These are phyloP conservation scores for Calidris pygmaea DNA, from an alignment of 2,113 vertebrate genomes.

Conservation along the genomic window DNA sequence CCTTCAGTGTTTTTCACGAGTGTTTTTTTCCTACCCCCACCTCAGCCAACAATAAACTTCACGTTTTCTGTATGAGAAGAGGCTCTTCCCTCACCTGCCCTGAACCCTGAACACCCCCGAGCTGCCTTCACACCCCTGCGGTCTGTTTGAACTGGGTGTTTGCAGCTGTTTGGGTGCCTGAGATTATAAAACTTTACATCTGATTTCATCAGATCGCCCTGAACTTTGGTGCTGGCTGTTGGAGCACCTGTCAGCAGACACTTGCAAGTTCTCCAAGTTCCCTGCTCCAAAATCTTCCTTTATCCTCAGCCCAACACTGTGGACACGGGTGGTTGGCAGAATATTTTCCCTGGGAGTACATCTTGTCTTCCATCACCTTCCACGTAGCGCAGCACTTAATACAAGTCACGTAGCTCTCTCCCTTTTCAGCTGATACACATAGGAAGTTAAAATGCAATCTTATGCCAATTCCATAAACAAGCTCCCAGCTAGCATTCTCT, in stretches of 20 bases:
- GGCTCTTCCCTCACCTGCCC: neutral
- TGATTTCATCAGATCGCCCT: neutral
- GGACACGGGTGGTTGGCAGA: neutral
- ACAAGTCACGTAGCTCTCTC: neutral
- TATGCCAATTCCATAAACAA: constrained; percentile 31
- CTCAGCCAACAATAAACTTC: neutral
- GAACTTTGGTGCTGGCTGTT: neutral
- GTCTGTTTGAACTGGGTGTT: neutral
- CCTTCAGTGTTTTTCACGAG: neutral
- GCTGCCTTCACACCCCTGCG: neutral
- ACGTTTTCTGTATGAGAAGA: neutral
- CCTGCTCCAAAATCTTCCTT: neutral
- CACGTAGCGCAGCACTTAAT: neutral
- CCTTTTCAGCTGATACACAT: neutral
- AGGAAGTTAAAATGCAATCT: constrained; percentile 11
- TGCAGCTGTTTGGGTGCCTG: neutral
- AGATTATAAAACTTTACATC: neutral
- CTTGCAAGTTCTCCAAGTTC: neutral
- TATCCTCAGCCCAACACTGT: neutral
- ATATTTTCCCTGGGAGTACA: neutral
- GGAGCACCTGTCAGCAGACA: neutral
- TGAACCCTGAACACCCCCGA: neutral
- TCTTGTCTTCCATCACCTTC: neutral
- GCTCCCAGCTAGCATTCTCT: constrained; percentile 16
- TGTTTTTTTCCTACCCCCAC: neutral